Conservation (phyloP, 2,888 invertebrate genomes). For the Cantharis lateralis region DNA sequence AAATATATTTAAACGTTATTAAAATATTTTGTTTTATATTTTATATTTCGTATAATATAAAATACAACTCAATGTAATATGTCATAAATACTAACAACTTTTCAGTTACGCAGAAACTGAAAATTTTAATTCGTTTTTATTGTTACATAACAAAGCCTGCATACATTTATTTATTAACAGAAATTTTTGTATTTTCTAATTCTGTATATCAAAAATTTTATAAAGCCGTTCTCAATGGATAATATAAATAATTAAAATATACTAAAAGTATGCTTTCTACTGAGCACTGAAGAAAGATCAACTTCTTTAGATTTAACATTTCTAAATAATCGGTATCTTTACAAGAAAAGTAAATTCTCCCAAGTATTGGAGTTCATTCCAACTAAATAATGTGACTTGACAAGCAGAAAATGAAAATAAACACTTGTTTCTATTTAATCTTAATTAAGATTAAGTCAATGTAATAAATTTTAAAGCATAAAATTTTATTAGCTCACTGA, state of each 20-base stretch:
- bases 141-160: too few relatives aligned
- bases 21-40: too few relatives aligned
- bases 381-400: neutral
- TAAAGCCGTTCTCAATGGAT: neutral
- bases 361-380: neutral
- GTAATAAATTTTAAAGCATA: neutral
- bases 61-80: too few relatives aligned
- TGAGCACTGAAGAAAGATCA: neutral
- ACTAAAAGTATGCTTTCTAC: neutral
- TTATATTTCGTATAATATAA: too few relatives aligned
- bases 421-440: neutral
- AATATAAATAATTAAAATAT: neutral
- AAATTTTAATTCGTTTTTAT: too few relatives aligned
- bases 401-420: neutral
- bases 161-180: too few relatives aligned
- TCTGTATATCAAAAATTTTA: neutral
- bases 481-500: neutral
- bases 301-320: neutral
- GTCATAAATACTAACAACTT: too few relatives aligned
- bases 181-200: neutral
- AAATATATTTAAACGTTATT: too few relatives aligned
- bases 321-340: neutral
- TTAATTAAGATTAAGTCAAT: neutral
- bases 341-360: neutral
- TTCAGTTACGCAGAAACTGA: too few relatives aligned